Evolutionary conservation across 2,888 invertebrate genomes (phyloP), one percentile per base, ranked within the genome.

Genomic region (Luffia ferchaultella): DNA sequence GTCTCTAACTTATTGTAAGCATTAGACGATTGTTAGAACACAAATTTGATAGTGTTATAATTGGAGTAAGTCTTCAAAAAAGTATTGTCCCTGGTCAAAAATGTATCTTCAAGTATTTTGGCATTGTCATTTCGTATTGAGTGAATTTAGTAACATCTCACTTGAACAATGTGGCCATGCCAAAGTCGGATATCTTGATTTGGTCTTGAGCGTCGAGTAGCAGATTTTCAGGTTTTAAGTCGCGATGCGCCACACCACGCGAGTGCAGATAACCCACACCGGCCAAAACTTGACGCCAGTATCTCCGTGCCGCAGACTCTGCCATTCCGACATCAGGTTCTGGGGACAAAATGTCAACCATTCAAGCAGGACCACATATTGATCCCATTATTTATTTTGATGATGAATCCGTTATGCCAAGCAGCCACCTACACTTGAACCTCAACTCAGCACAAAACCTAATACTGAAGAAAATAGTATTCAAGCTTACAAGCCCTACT

Each of bases 151-250:
- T 7, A 17, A 48, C 56, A 48, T 47, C 65, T 65, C 80, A 86
- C 80, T 90, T 86, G 79, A 90, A 94, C 61, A 93, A 85, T 16
- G 99, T 99, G 16, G 98, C 97, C 88, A 99, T 87, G 55, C 98
- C 98, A 85, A 99, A 98, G 85, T 99, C 99, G 0, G 96, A 92
- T 56, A 99, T 96, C 87, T 98, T 98, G 55, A 98, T 83, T 63
- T 90, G 89, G 68, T 97, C 94, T 62, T 88, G 80, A 53, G 87
- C 88, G 78, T 95, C 95, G 41, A 98, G 86, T 50, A 98, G 87
- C 57, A 98, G 84, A 85, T 98, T 98, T 85, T 98, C 98, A 0
- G 98, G 98, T 75, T 98, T 98, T 58, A 98, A 80, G 82, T 98
- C 98, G 61, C 98, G 87, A 80, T 98, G 98, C 12, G 95, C 92